A percentile compares a stretch with the other conserved stretches of the same genome.
phyloP scores from a whole-genome alignment of 1,140 invertebrate species.

The Drosophila biarmipes region DNA sequence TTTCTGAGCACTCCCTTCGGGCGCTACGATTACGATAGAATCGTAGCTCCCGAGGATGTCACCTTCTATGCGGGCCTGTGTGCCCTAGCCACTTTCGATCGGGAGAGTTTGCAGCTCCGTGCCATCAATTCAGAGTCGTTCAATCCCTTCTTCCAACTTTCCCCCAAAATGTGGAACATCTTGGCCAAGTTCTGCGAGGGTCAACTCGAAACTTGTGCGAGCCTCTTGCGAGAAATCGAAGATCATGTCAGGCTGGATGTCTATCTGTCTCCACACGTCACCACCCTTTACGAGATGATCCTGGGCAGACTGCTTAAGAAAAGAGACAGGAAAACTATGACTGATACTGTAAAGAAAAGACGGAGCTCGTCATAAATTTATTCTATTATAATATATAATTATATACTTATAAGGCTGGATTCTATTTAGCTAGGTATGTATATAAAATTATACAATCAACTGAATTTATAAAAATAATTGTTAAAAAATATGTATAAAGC shows the following conservation, averaged over 20 bases:
- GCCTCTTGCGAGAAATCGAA: constrained; percentile 43
- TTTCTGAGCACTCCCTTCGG: constrained; percentile 47
- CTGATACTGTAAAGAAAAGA: background rate
- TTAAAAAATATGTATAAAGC: background rate
- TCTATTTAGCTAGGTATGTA: no score
- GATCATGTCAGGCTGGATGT: constrained; percentile 49
- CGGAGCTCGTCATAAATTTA: background rate
- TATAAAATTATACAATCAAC: no score
- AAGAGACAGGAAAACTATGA: background rate
- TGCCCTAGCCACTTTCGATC: constrained; percentile 54
- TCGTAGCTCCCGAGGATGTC: constrained; percentile 62
- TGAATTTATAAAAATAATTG: background rate
- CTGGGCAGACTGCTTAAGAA: constrained; percentile 19
- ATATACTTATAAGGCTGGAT: no score
- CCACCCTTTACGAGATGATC: constrained; percentile 48
- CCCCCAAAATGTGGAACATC: constrained; percentile 43
- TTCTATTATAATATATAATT: background rate
- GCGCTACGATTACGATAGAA: constrained; percentile 53
- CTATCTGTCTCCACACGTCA: constrained; percentile 62
- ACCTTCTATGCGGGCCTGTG: constrained; percentile 54
- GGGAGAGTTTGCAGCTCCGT: constrained; percentile 13
- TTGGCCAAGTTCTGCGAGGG: constrained; percentile 34
- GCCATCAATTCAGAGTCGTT: constrained; percentile 42
- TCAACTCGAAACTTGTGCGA: constrained; percentile 12
- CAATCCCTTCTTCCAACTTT: constrained; percentile 36